Evolutionary conservation across 2,888 invertebrate genomes (phyloP).

Genomic region (Azorinus chamasolen): DNA sequence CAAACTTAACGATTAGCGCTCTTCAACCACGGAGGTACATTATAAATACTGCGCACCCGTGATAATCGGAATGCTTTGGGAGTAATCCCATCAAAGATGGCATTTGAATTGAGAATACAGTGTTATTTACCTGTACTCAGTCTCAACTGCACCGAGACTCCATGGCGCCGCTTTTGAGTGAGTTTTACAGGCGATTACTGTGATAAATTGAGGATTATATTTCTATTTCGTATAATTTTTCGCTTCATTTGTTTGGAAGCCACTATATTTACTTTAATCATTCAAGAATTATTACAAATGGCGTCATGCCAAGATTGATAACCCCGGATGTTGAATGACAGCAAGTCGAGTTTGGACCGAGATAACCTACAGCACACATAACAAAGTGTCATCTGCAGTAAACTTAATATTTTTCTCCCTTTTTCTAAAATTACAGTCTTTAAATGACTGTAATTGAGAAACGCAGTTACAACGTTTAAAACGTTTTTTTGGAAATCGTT

Average conservation of each 20-base stretch:
- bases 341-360: no score
- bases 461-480: no score
- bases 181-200: conserved; percentile 35
- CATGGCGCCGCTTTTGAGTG: conserved; percentile 32
- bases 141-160: conserved; percentile 27
- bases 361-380: no score
- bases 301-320: conserved; percentile 13
- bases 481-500: no score
- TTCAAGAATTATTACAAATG: conserved; percentile 29
- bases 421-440: no score
- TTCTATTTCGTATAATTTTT: conserved; percentile 50
- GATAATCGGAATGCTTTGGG: conserved; percentile 24
- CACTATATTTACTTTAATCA: conserved; percentile 46
- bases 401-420: no score
- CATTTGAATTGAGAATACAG: conserved; percentile 8
- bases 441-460: no score
- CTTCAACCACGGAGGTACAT: no score
- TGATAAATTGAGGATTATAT: conserved; percentile 54
- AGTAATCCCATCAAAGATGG: conserved; percentile 36
- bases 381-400: no score
- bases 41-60: no score
- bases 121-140: conserved; percentile 26
- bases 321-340: neutral
- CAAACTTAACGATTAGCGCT: no score
- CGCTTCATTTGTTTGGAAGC: conserved; percentile 38